A percentile compares a stretch with the other conserved stretches of the same genome.
phyloP scores from a whole-genome alignment of 2,113 vertebrate genomes.

The Equus przewalskii region DNA sequence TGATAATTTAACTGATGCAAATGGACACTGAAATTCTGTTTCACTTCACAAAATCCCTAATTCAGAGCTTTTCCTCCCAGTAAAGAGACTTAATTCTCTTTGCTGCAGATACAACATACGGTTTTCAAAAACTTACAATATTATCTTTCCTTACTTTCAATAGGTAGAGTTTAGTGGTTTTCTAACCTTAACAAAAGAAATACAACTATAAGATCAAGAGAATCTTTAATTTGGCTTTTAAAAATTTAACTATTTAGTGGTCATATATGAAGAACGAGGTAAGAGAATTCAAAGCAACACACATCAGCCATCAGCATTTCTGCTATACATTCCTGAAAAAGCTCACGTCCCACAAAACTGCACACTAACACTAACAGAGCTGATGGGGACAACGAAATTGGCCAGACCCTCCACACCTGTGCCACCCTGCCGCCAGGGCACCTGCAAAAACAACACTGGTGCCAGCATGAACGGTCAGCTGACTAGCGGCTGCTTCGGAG shows the following conservation, averaged over 20 bases:
- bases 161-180: not conserved
- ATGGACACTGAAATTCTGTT: not conserved
- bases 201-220: not conserved
- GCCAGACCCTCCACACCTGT: not conserved
- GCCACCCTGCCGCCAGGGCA: not conserved
- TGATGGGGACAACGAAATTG: not conserved
- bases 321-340: rapidly evolving
- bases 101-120: not conserved
- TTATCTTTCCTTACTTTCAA: not conserved
- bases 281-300: not conserved
- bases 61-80: not conserved
- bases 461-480: not conserved
- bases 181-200: not conserved
- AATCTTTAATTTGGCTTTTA: not conserved
- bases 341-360: not conserved
- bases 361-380: too few relatives aligned
- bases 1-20: not conserved
- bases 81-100: not conserved
- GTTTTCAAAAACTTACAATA: not conserved
- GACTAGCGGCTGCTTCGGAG: not conserved
- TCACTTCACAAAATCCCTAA: not conserved
- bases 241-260: not conserved
- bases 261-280: not conserved
- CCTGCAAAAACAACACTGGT: not conserved
- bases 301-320: too few relatives aligned